Base-by-base conservation (phyloP, 2,113 vertebrate species). In the Gymnobelideus leadbeateri region DNA sequence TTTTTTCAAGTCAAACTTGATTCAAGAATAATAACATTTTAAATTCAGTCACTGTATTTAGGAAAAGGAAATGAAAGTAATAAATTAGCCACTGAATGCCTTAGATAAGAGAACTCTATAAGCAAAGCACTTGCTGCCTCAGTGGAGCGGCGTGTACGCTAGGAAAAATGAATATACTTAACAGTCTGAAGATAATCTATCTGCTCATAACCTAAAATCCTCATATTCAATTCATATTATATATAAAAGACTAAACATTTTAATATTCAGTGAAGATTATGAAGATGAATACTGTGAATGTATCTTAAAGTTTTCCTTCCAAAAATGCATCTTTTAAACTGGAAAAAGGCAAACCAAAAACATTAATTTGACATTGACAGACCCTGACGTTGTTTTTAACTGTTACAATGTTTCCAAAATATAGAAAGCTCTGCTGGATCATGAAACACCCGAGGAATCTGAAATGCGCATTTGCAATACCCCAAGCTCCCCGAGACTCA, bases 1-100 rank as follows among this genome's bases (percentile, higher is more conserved):
- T 95, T 94, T 51, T 57, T 95, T 93, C 96, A 95, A 93, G 91
- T 91, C 94, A 95, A 95, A 43, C 68, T 77, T 91, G 57, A 26
- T 91, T 93, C 89, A 93, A 92, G 55, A 52, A 93, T 94, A 94
- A 93, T 93, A 94, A 95, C 9, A 96, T 95, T 19, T 96, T 19
- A 77, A 19, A 96, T 93, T 95, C 95, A 94, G 97, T 97, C 93
- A 84, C 8, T 93, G 52, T 95, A 57, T 93, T 95, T 89, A 95
- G 9, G 84, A 91, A 96, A 93, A 61, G 77, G 10, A 14, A 68
- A 37, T 37, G 31, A 89, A 5, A 93, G 19, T 94, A 96, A 91
- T 53, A 90, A 95, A 94, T 21, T 54, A 89, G 89, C 77, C 68
- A 53, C 21, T 94, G 68, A 43, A 43, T 77, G 43, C 37, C n/a